Base-by-base conservation (phyloP, 2,113 vertebrate species). In the Dissostichus mawsoni region DNA sequence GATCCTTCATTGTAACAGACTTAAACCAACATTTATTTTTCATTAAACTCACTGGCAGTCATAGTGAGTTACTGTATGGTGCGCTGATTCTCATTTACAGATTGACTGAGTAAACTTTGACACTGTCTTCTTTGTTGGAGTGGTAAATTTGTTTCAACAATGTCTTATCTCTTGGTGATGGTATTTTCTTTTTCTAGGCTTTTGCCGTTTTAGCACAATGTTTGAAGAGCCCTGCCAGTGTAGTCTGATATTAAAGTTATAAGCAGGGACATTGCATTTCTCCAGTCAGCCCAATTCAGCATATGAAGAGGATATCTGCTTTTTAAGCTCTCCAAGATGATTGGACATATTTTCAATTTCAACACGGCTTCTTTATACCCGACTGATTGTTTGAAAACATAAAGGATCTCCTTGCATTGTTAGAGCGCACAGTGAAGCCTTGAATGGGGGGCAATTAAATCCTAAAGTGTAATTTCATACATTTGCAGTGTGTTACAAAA, bases 401-500 rank as follows among this genome's bases (percentile, higher is more conserved):
- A 94, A 90, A 92, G 74, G 88, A 84, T 81, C 84, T 77, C 65
- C 66, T 73, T 47, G 70, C 83, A 91, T 93, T 93, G 92, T 93
- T 72, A 72, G 80, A 64, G 77, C 76, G 65, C 88, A 84, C 74
- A 85, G 84, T 76, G 80, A 78, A 76, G 79, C 50, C 87, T 81
- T 93, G 85, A 95, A 94, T 93, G 57, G 89, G 71, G 90, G 84
- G 91, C 94, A 94, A 93, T 95, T 94, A 93, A 92, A 94, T 86
- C 79, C 88, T 51, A 57, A 84, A 94, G 87, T 89, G 87, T 93
- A 92, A 94, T 94, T 94, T 94, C 88, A 93, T 90, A 93, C 92
- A 84, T 93, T 92, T 82, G 70, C 81, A 80, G 65, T 57, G 76
- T 85, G 78, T 86, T 82, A 81, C 82, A 86, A 91, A 93, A 94